A percentile compares a stretch with the other conserved stretches of the same genome.
These are phyloP conservation scores for Macrotus californicus DNA, from an alignment of 2,113 vertebrate species.

Conservation along the genomic window DNA sequence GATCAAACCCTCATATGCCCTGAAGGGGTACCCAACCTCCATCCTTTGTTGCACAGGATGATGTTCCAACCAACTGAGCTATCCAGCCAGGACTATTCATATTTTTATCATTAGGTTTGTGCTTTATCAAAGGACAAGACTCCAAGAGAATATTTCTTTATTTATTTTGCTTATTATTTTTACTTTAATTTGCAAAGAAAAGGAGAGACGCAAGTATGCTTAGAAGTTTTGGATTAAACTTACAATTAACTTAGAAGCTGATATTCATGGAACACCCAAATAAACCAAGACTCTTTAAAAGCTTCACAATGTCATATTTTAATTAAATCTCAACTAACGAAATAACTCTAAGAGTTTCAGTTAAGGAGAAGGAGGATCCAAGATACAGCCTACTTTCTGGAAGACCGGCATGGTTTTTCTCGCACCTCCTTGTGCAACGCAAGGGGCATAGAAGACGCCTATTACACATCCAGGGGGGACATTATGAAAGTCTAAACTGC, in stretches of 20 bases:
- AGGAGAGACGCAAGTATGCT: background rate
- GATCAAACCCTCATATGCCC: too few relatives aligned
- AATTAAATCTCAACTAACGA: background rate
- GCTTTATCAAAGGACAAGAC: background rate
- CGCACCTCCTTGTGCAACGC: background rate
- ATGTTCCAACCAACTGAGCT: too few relatives aligned
- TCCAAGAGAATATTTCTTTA: background rate
- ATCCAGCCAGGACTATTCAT: background rate
- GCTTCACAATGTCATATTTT: background rate
- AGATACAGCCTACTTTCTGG: background rate
- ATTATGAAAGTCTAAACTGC: slow-evolving; percentile 75
- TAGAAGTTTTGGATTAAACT: background rate
- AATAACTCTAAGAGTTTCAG: background rate
- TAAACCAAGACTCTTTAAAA: background rate
- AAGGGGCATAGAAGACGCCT: slow-evolving; percentile 6
- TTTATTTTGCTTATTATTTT: background rate
- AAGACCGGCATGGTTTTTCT: slow-evolving; percentile 21
- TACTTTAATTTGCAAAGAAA: background rate
- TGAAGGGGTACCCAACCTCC: too few relatives aligned
- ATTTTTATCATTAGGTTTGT: background rate
- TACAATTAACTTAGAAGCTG: background rate
- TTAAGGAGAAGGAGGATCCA: background rate
- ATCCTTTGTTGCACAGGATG: too few relatives aligned
- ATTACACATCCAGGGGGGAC: slow-evolving; percentile 33
- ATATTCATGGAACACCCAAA: background rate